Base-by-base conservation (phyloP, 2,113 vertebrate species). In the Phalacrocorax pelagicus region DNA sequence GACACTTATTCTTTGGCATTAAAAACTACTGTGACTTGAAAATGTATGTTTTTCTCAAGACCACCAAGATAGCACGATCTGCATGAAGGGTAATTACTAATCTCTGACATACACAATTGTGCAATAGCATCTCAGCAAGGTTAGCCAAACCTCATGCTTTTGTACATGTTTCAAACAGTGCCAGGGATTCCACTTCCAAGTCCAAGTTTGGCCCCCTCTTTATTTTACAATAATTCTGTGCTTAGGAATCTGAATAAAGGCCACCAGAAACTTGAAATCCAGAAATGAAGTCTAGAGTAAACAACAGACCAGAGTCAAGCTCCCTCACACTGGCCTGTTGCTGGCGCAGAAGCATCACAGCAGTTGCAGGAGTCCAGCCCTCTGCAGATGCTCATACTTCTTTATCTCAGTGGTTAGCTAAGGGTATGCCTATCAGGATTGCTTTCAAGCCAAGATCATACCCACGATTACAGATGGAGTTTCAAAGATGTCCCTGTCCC, bases 131-230 rank as follows among this genome's bases (percentile, higher is more conserved):
- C 72, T 88, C 42, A 63, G 84, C 74, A 92, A 94, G 84, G 78
- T 96, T 96, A 96, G 96, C 97, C 97, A 97, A 96, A 88, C 81
- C 59, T 90, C 92, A 81, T 80, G 85, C 23, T 95, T 95, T 95
- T 87, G 67, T 86, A 40, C 71, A 91, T 51, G 34, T 92, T 94
- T 94, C 94, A 88, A 88, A 92, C 19, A 59, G 46, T 69, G 91
- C 85, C 97, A 97, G 67, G 88, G 54, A 92, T 51, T 92, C 58
- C 27, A 49, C n/a, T 92, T 94, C 63, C 91, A 96, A 95, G 71
- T 92, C 54, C 91, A 96, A 83, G 62, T 96, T 86, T 81, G 72
- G 61, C 55, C 12, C 71, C 21, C 17, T 90, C 65, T 93, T 95
- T 88, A 89, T 94, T 92, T 94, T 94, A 94, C 30, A 90, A 74